phyloP scores from a whole-genome alignment of 2,113 vertebrate genomes.

The Callionymus lyra region DNA sequence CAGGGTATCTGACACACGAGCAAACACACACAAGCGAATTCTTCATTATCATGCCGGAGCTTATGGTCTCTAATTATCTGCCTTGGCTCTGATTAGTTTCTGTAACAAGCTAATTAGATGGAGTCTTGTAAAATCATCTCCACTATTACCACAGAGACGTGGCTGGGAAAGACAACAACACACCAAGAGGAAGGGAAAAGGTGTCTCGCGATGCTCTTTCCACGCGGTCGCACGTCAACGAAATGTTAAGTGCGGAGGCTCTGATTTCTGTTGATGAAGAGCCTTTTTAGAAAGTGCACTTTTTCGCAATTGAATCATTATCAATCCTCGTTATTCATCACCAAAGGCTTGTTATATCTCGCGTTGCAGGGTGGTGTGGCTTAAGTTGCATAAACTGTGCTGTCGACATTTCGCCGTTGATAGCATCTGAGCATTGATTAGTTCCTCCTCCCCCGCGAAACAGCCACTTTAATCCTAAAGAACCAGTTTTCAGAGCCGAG shows the following conservation, averaged over 20 bases:
- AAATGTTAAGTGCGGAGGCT: conserved; percentile 51
- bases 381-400: conserved; percentile 52
- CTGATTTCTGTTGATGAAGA: conserved; percentile 57
- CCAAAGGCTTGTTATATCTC: conserved; percentile 44
- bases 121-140: conserved; percentile 64
- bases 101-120: conserved; percentile 65
- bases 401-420: conserved; percentile 51
- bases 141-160: conserved; percentile 56
- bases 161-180: conserved; percentile 49
- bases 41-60: conserved; percentile 60
- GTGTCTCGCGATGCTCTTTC: conserved; percentile 20
- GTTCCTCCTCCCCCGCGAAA: conserved; percentile 42
- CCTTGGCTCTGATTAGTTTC: conserved; percentile 62
- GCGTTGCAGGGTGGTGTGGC: conserved; percentile 40
- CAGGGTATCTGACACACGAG: background rate
- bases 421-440: conserved; percentile 60
- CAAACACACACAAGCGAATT: conserved; percentile 19
- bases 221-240: conserved; percentile 47
- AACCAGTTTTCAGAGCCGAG: conserved; percentile 39
- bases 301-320: conserved; percentile 33
- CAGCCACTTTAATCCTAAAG: conserved; percentile 54
- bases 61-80: conserved; percentile 64
- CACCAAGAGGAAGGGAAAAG: conserved; percentile 37
- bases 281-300: conserved; percentile 32
- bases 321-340: conserved; percentile 49